Evolutionary conservation across 1,140 invertebrate genomes (phyloP), one percentile per base, ranked within the genome.

Genomic region (Bombus sibiricus): DNA sequence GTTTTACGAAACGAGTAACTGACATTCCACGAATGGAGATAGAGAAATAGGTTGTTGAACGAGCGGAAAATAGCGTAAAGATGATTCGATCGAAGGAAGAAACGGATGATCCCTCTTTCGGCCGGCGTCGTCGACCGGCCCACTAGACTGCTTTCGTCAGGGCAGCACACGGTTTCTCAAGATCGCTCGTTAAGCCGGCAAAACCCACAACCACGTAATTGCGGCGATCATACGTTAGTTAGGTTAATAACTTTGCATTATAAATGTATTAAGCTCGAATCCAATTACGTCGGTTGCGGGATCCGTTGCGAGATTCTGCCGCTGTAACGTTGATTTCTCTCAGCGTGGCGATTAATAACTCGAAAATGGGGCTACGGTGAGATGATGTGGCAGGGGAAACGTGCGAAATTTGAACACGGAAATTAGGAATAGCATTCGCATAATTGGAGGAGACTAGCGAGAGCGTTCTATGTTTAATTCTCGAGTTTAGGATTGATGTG

Each of bases 221-320:
- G 85, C 90, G 28, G 74, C 83, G 89, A 92, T 92, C 91, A 84
- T 86, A 90, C 86, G 83, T 91, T 86, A 89, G 89, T 89, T 86
- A 77, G 83, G 85, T 87, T 92, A 91, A 92, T 92, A 92, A 91
- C 88, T 91, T 91, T 89, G 79, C 89, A 90, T 92, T 92, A 91
- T 87, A 92, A 92, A 92, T 92, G 91, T 92, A 92, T 92, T 92
- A 92, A 92, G 88, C 85, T 79, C 83, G 86, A 81, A 88, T 88
- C 88, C 85, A 92, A 91, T 92, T 90, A 91, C 90, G 81, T 85
- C 77, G 59, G 74, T 53, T 47, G 68, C 81, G 66, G 62, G 82
- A 72, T 80, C 64, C 73, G 73, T 85, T 87, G 88, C 88, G 81
- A 82, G 87, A 85, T 72, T 64, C 41, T 64, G 66, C 75, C 32